These are phyloP conservation scores for Glaucomys volans DNA, from an alignment of 2,113 vertebrate species.

Conservation along the genomic window DNA sequence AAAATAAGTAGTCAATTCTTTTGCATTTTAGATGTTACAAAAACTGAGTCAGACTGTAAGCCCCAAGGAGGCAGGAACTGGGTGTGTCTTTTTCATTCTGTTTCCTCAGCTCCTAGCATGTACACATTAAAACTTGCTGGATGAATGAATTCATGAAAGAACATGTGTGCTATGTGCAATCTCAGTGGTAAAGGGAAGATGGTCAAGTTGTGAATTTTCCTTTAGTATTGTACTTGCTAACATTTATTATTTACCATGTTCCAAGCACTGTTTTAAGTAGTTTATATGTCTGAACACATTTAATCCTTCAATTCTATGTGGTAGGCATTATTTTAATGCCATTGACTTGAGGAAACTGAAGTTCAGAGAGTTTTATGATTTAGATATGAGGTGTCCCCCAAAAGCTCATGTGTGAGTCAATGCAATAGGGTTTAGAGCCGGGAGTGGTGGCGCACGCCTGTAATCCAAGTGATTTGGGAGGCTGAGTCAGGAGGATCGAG, in stretches of 20 bases:
- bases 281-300: background rate
- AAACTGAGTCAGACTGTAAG: background rate
- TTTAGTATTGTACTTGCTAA: background rate
- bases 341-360: background rate
- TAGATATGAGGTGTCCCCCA: too few relatives aligned
- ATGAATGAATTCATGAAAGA: background rate
- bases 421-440: too few relatives aligned
- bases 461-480: too few relatives aligned
- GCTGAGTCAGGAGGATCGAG: too few relatives aligned
- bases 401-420: too few relatives aligned
- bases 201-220: conserved; percentile 1
- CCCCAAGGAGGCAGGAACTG: background rate
- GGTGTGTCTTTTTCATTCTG: background rate
- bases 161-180: background rate
- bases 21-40: conserved; percentile 17
- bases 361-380: background rate
- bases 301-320: background rate
- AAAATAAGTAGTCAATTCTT: background rate
- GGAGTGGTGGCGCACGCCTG: too few relatives aligned
- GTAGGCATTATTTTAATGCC: background rate
- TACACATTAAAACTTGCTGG: background rate
- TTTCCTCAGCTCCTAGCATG: background rate
- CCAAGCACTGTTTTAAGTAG: background rate
- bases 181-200: conserved; percentile 10
- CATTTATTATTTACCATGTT: background rate